A percentile compares a stretch with the other conserved stretches of the same genome.
These are phyloP conservation scores for Anguilla megastoma DNA, from an alignment of 2,797 vertebrate species.

Conservation along the genomic window DNA sequence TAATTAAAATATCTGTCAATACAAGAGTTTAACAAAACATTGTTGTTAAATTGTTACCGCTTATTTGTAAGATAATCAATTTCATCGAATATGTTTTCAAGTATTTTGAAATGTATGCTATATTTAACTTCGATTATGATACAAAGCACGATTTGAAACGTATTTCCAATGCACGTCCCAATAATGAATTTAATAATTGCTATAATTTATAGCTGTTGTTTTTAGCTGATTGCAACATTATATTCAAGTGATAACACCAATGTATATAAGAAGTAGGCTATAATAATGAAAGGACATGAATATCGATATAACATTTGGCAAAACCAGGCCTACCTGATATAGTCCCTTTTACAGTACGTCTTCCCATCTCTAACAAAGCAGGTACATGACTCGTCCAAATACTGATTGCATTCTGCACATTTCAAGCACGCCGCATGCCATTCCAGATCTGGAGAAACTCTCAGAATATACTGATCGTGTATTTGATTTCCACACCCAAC, in stretches of 20 bases:
- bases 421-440: constrained; percentile 96
- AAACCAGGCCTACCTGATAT: constrained; percentile 82
- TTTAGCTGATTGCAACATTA: neutral
- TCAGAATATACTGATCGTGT: constrained; percentile 94
- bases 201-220: neutral
- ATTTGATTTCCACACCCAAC: constrained; percentile 97
- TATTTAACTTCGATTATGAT: neutral
- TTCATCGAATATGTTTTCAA: neutral
- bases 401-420: constrained; percentile 94
- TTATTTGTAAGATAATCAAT: neutral
- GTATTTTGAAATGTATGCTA: neutral
- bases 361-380: constrained; percentile 96
- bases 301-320: neutral
- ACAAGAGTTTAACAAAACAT: neutral
- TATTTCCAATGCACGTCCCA: neutral
- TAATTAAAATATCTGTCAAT: neutral
- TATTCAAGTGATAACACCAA: neutral
- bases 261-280: neutral
- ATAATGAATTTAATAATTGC: neutral
- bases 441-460: constrained; percentile 94
- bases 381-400: constrained; percentile 94
- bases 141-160: neutral
- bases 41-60: neutral
- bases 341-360: constrained; percentile 96
- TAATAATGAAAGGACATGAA: neutral